Evolutionary conservation across 2,113 vertebrate species (phyloP).

Genomic region (Cyphomyrus plagiostoma): DNA sequence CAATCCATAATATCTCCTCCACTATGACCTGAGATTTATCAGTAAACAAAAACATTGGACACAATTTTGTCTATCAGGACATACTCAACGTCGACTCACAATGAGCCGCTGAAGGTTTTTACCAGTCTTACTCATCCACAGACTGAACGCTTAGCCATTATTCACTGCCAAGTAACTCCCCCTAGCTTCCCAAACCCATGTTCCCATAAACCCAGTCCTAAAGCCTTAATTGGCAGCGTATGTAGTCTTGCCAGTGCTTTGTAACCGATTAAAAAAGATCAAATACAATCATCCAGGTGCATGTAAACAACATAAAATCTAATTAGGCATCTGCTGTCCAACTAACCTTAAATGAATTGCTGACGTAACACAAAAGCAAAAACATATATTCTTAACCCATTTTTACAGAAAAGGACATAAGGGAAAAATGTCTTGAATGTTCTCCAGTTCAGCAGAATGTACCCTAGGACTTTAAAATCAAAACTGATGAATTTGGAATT

Average conservation of each 20-base stretch:
- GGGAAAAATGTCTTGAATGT: background rate
- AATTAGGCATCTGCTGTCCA: background rate
- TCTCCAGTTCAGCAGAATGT: background rate
- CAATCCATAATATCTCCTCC: background rate
- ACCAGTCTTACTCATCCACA: background rate
- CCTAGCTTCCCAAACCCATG: background rate
- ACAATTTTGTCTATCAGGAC: background rate
- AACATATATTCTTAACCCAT: background rate
- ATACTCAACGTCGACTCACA: background rate
- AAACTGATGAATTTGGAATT: background rate
- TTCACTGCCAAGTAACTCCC: conserved; percentile 25
- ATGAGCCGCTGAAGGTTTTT: background rate
- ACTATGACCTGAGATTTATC: background rate
- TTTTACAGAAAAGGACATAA: background rate
- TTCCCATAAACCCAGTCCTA: background rate
- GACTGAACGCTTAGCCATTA: conserved; percentile 12
- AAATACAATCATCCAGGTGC: background rate
- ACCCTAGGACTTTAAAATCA: background rate
- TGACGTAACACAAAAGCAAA: background rate
- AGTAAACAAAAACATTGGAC: background rate
- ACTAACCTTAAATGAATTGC: background rate
- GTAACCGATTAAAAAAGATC: background rate
- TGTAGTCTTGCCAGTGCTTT: background rate
- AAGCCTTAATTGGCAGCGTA: background rate
- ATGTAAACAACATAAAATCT: background rate